Evolutionary conservation across 2,113 vertebrate species (phyloP), one percentile per base, ranked within the genome.

Genomic region (Tiliqua scincoides): DNA sequence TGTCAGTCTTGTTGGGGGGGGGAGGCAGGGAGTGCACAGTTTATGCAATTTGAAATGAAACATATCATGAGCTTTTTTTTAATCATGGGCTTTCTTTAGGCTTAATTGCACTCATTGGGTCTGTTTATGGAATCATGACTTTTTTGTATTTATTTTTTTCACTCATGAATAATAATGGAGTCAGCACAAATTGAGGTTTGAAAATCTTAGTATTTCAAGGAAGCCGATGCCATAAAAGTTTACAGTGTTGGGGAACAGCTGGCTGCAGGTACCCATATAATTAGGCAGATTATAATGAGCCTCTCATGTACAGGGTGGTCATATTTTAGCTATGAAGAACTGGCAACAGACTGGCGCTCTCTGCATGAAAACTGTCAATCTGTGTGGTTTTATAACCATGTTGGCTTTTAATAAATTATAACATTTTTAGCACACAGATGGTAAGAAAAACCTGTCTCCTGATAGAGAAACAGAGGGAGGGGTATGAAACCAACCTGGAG

Each of bases 391-490:
- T 27, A 80, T 88, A 91, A 57, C 81, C 63, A 75, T 48, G 14
- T 84, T 82, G 1, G 32, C 80, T 76, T 82, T 76, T 87, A 84
- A 76, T 89, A 78, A 85, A 81, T 78, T 82, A 54, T 68, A 85
- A 57, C 52, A 1, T 57, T 83, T 92, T 86, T 79, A 71, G 82
- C 68, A 14, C 76, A 61, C 89, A 30, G 40, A 84, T 88, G 77
- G 78, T 57, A 87, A 90, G 87, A 57, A 79, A 85, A 90, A 81
- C 23, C 70, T 86, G 85, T 86, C 68, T 40, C 70, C 78, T 21
- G 68, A 27, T 73, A 73, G 68, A 73, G 80, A 59, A 70, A 74
- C 70, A 74, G 70, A 21, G 59, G 71, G 20, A 81, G 57, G 81
- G 32, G 79, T 65, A 59, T 27, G 70, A 43, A 79, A 78, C 71